phyloP scores from a whole-genome alignment of 2,888 invertebrate genomes.

The Drosophila mimetica region DNA sequence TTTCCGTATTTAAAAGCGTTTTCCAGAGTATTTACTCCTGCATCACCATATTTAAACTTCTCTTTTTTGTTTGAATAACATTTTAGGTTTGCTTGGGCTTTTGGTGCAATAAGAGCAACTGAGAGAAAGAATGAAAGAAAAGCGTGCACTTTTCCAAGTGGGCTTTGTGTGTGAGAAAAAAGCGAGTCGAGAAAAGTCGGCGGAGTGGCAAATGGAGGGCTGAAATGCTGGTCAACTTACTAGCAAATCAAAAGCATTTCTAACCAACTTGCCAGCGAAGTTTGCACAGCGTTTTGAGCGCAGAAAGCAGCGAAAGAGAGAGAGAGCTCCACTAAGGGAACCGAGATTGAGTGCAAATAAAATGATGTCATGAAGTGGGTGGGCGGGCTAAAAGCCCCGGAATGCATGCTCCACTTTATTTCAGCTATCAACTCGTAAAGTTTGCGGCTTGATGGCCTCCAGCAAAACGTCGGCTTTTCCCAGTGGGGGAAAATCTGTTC shows the following conservation, averaged over 20 bases:
- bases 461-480: constrained; percentile 22
- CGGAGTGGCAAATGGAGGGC: background rate
- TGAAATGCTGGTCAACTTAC: constrained; percentile 33
- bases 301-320: too few species aligned
- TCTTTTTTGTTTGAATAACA: constrained; percentile 48
- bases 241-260: constrained; percentile 73
- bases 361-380: constrained; percentile 77
- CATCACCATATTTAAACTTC: background rate
- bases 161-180: constrained; percentile 32
- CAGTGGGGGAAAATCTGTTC: constrained; percentile 16
- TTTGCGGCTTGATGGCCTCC: constrained; percentile 69
- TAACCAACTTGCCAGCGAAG: constrained; percentile 65
- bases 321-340: constrained; percentile 30
- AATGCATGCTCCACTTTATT: constrained; percentile 75
- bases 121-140: constrained; percentile 28
- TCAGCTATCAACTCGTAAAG: constrained; percentile 78
- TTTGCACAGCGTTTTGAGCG: constrained; percentile 46
- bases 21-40: constrained; percentile 4
- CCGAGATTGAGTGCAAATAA: constrained; percentile 77
- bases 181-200: constrained; percentile 15
- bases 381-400: constrained; percentile 48
- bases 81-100: constrained; percentile 40
- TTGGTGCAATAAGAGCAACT: constrained; percentile 19
- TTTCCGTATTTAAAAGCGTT: too few species aligned
- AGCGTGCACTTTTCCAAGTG: constrained; percentile 34